Evolutionary conservation across 92 coral and sea anemone species (phyloP), one percentile per base, ranked within the genome.

Genomic region (Porites rus): DNA sequence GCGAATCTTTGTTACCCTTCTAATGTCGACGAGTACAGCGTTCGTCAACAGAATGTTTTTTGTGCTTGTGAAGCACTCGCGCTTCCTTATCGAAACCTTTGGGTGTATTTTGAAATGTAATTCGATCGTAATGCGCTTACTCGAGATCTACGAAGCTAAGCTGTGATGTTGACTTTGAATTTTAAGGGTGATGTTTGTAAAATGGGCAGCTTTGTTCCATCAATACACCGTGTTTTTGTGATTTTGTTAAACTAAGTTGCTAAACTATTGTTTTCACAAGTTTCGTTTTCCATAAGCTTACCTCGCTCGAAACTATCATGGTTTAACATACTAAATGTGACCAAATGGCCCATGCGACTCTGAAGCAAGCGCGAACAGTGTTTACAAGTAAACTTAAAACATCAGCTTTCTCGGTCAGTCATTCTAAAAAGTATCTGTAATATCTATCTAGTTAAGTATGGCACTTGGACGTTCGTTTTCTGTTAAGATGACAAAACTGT

Each of bases 51-150:
- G 25, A 67, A 20, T 1, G 46, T 38, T 38, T 25, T 19, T 56
- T 22, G 10, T 63, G 25, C 64, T 54, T 18, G 84, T 11, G 38
- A 81, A 59, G 70, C 54, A 59, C 59, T 81, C 52, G 65, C 20
- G 13, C 75, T 58, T 17, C 50, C 22, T 8, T 4, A 64, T 43
- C 59, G 59, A 78, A 78, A 78, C n/a, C 51, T 46, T 71, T 72
- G 86, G 68, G 79, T 31, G 69, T 72, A 24, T 20, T 62, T 38
- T 50, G 74, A 14, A 61, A 83, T 83, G 87, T 73, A 83, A 83
- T 83, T 74, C 80, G 73, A 74, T 73, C 87, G 20, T 61, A 3
- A 72, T 61, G 69, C 10, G 72, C 82, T 78, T 64, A 31, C 72
- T 46, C 21, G 51, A 60, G 70, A 82, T 71, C 54, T 43, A 38